Conservation (phyloP, 2,113 vertebrate species). For the Mus musculus region DNA sequence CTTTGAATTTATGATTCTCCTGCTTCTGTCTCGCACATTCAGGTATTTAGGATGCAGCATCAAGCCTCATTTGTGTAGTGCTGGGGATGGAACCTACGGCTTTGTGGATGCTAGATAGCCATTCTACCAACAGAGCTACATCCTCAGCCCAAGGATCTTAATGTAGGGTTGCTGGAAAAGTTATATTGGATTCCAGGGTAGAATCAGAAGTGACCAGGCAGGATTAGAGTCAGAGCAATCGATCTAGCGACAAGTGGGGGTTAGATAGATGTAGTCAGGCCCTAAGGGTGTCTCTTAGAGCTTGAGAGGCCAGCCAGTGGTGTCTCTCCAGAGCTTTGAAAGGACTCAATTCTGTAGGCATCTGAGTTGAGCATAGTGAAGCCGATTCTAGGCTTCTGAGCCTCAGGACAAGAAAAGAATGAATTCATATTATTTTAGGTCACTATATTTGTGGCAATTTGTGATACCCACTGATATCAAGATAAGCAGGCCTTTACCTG, state of each 20-base stretch:
- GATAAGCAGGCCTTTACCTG: not conserved
- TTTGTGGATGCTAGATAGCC: not conserved
- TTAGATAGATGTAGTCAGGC: not conserved
- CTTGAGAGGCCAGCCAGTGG: not conserved
- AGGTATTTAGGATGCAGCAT: not conserved
- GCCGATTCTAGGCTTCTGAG: not conserved
- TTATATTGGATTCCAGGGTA: not conserved
- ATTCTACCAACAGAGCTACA: no score
- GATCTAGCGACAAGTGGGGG: not conserved
- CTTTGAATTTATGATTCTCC: not conserved
- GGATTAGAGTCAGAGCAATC: not conserved
- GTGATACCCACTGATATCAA: not conserved
- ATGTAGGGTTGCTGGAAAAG: not conserved
- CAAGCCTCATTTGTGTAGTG: not conserved
- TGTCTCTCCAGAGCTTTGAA: not conserved
- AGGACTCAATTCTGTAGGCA: not conserved
- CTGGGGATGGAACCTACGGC: not conserved
- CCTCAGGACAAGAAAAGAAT: not conserved
- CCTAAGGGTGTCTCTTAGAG: not conserved
- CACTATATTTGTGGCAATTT: not conserved
- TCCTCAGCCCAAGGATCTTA: not conserved
- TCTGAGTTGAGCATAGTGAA: not conserved
- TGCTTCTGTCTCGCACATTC: not conserved
- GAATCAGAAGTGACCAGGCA: not conserved
- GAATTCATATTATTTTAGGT: not conserved